These are phyloP conservation scores for Gnathonemus longibarbis DNA, from an alignment of 2,113 vertebrate genomes.

Conservation along the genomic window DNA sequence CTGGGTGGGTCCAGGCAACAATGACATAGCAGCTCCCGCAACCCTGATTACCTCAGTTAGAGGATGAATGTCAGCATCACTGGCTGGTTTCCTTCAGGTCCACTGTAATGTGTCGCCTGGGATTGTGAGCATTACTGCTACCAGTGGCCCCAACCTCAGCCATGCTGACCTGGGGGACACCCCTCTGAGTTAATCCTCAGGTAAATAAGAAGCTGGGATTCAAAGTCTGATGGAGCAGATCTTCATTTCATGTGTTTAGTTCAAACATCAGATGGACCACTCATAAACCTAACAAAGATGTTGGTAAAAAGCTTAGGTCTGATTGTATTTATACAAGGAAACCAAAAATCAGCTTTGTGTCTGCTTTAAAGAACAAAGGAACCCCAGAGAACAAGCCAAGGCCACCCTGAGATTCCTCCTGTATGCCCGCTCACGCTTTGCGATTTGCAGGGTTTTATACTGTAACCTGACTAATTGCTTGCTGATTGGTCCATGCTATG, in stretches of 20 bases:
- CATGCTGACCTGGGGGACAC: neutral
- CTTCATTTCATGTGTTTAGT: neutral
- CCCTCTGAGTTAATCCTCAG: neutral
- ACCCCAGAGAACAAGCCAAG: neutral
- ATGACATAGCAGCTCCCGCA: neutral
- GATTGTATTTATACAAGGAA: neutral
- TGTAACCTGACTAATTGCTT: neutral
- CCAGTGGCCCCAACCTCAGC: neutral
- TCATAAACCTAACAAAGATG: neutral
- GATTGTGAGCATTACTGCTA: neutral
- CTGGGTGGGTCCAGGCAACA: neutral
- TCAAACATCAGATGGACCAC: neutral
- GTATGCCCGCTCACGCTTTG: neutral
- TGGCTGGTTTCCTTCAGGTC: neutral
- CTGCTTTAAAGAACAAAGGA: neutral
- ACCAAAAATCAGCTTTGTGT: neutral
- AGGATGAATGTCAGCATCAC: neutral
- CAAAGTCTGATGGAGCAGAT: neutral
- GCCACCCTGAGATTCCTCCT: neutral
- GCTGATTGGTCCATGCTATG: neutral
- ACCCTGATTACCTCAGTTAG: neutral
- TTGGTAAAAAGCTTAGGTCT: neutral
- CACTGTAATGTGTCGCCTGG: neutral
- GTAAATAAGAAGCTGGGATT: neutral
- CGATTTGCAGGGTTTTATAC: neutral